These are phyloP conservation scores for Tipula confusa DNA, from an alignment of 2,888 invertebrate genomes.

Conservation along the genomic window DNA sequence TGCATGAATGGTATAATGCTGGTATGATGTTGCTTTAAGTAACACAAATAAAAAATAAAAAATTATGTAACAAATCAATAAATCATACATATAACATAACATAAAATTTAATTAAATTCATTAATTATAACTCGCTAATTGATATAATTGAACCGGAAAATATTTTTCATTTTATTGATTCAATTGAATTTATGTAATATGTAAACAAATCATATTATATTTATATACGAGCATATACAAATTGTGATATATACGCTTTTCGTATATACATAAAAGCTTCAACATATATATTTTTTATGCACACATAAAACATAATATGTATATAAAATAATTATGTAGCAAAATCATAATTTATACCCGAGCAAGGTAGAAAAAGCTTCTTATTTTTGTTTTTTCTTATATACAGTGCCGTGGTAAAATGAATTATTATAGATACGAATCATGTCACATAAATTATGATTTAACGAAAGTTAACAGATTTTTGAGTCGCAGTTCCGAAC, in stretches of 20 bases:
- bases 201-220: neutral
- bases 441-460: constrained; percentile 8
- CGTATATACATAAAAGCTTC: neutral
- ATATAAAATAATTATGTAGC: neutral
- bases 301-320: neutral
- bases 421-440: neutral
- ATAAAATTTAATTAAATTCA: neutral
- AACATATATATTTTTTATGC: neutral
- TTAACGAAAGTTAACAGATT: neutral
- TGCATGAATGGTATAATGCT: neutral
- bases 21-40: neutral
- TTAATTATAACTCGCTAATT: constrained; percentile 12
- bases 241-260: too few relatives aligned
- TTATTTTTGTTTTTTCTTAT: neutral
- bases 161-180: neutral
- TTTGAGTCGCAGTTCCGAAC: neutral
- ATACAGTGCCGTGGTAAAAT: neutral
- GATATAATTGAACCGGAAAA: neutral
- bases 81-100: neutral
- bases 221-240: neutral
- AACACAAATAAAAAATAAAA: neutral
- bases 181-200: neutral
- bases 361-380: neutral
- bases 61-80: neutral
- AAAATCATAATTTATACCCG: neutral